Evolutionary conservation across 1,140 invertebrate genomes (phyloP).

Genomic region (Mamestra configurata): DNA sequence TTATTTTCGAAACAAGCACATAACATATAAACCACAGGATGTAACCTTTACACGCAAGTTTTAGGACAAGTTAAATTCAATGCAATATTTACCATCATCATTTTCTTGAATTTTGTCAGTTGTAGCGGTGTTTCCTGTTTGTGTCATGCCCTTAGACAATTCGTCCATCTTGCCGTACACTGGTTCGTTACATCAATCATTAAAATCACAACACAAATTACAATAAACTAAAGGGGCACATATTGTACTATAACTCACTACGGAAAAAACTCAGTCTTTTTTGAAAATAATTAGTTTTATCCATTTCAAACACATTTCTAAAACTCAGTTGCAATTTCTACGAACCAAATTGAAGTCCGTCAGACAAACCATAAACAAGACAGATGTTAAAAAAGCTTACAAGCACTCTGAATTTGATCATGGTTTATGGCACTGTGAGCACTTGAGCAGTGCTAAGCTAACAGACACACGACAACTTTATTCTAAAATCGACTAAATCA

Average conservation of each 20-base stretch:
- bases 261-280: constrained; percentile 72
- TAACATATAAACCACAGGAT: neutral
- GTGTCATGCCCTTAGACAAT: constrained; percentile 88
- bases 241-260: constrained; percentile 71
- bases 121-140: constrained; percentile 85
- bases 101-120: constrained; percentile 86
- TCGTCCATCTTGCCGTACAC: constrained; percentile 87
- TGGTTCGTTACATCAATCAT: constrained; percentile 85
- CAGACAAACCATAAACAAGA: constrained; percentile 57
- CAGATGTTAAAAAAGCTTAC: constrained; percentile 25
- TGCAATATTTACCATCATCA: constrained; percentile 79
- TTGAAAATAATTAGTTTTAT: constrained; percentile 73
- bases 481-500: no score
- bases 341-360: constrained; percentile 65
- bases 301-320: constrained; percentile 82
- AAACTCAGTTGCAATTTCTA: constrained; percentile 75
- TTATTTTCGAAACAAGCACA: neutral
- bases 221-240: constrained; percentile 65
- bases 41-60: neutral
- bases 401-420: neutral
- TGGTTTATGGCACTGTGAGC: neutral
- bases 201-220: constrained; percentile 77
- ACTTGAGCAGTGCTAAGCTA: no score
- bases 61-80: constrained; percentile 36
- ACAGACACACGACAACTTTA: no score